Percentiles rank a stretch among this genome's conserved stretches.
These are phyloP conservation scores for Nebria ingens DNA, from an alignment of 1,140 invertebrate genomes.

Conservation along the genomic window DNA sequence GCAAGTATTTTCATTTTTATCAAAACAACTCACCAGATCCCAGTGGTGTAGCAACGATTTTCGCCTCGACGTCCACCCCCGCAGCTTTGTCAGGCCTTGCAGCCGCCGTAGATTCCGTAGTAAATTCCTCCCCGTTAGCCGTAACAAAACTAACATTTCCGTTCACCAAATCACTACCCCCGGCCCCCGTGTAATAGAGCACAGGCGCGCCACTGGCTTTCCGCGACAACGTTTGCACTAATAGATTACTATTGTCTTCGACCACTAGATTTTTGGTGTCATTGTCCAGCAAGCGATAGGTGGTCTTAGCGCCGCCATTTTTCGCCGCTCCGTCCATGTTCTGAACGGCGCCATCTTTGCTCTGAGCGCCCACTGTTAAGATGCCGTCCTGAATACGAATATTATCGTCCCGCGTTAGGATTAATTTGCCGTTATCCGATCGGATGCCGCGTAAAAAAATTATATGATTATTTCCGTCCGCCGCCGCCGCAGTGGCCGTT, in stretches of 20 bases:
- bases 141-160: not conserved
- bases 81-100: not conserved
- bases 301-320: not conserved
- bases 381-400: not conserved
- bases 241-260: not conserved
- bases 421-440: not conserved
- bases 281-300: not conserved
- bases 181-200: not conserved
- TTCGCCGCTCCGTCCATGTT: not conserved
- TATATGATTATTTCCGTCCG: not conserved
- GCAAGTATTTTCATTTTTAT: no score
- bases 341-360: not conserved
- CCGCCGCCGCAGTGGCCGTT: not conserved
- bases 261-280: not conserved
- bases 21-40: constrained; percentile 7
- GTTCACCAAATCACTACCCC: not conserved
- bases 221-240: not conserved
- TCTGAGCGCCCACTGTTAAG: not conserved
- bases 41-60: not conserved
- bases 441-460: not conserved
- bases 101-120: not conserved
- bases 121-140: not conserved
- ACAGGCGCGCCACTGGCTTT: not conserved
- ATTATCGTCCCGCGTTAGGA: constrained; percentile 1
- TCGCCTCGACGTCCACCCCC: not conserved